Evolutionary conservation across 2,797 vertebrate species (phyloP), one percentile per base, ranked within the genome.

Genomic region (Galagoides demidoff): DNA sequence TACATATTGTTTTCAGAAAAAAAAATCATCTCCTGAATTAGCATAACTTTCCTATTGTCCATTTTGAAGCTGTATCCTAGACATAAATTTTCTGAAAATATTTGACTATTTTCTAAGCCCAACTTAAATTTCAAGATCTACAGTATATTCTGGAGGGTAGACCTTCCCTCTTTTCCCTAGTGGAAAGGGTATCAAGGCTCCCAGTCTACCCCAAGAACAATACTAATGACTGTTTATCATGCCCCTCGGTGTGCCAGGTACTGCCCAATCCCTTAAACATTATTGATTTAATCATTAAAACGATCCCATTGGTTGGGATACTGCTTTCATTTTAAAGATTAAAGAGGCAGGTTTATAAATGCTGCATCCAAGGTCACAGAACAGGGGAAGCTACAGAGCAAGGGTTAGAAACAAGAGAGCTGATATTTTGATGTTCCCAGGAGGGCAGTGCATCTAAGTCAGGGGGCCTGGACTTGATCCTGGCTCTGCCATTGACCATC

Each of bases 311-410:
- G 76, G 63, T 12, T 49, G 78, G 12, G 49, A 29, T 34, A 45
- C 70, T 64, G 45, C 23, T 29, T 19, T 89, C 16, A 87, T 78
- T 64, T 84, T 86, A 71, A 92, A 93, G 55, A 73, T 94, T 95
- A 43, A 90, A 19, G 34, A 94, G 79, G 39, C 31, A 77, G 5
- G 3, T 89, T 45, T 73, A n/a, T 63, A 78, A 84, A 89, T 59
- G 19, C 14, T 84, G 10, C 27, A n/a, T 16, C 27, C 27, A 55
- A 64, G 55, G 66, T 96, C 59, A 91, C 39, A 87, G 83, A 92
- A 63, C 25, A 13, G 90, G 55, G 74, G 55, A 73, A 89, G 68
- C 61, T 39, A 86, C 19, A 74, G 68, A 79, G 34, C 3, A 59
- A 31, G n/a, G 78, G 23, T 61, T 83, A 88, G n/a, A 94, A 81